Evolutionary conservation across 2,888 invertebrate genomes (phyloP), one percentile per base, ranked within the genome.

Genomic region (Zaprionus obscuricornis): DNA sequence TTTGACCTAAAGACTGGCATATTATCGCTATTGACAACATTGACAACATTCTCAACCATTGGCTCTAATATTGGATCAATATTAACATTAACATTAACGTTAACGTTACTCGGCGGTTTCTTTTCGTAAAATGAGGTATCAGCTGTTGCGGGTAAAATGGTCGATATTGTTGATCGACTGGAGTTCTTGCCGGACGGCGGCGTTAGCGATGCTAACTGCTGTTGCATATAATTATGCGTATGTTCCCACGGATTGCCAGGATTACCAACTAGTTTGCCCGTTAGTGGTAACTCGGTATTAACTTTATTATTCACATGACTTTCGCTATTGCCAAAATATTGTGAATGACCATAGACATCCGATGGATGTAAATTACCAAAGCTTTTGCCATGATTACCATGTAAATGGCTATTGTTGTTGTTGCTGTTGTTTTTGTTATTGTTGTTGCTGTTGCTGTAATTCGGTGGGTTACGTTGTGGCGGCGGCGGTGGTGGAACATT

Each of bases 111-210:
- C 81, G 86, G 81, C 81, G 86, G 81, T 83, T 85, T 85, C 74
- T 85, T 82, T 79, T 84, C 84, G 49, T 68, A 86, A 84, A 73
- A 79, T 85, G 81, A 82, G 81, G 81, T 82, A 82, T 82, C 84
- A 66, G 75, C 79, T 74, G 79, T 85, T 78, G 77, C 57, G 65
- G 74, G 56, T 70, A 73, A 63, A 77, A 73, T 85, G 24, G 67
- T 71, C 66, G 85, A 69, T 70, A 79, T 62, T 20, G 65, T 22
- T n/a, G n/a, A n/a, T 43, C 81, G 81, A 70, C 65, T 64, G 56
- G 65, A 60, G 42, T 66, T 66, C 70, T 85, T 70, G 65, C 63
- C 83, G 81, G 86, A 79, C 83, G 86, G 73, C 55, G 55, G 63
- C 47, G 63, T 34, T 69, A 75, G 54, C 58, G 84, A 24, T 45